Evolutionary conservation across 2,797 vertebrate genomes (phyloP), one percentile per base, ranked within the genome.

Genomic region (Catostomus latipinnis): DNA sequence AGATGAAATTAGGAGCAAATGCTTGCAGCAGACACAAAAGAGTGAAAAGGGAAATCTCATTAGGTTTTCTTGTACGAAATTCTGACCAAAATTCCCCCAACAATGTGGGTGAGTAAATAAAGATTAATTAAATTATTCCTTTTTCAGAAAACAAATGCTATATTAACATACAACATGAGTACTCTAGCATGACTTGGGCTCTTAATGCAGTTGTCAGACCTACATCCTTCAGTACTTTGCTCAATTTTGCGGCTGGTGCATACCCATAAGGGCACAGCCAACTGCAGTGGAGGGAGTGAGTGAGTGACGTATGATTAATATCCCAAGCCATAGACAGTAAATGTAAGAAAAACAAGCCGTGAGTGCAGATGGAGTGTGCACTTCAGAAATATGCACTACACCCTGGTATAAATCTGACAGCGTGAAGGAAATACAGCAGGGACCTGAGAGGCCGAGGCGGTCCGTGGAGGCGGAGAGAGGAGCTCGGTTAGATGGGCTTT

Each of bases 351-450:
- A 83, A 81, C 46, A 67, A 75, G 61, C 82, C 56, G 34, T 76
- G 57, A 82, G 68, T 75, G 81, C 76, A 69, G 81, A 81, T 71
- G 58, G 66, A 76, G 82, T 75, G 77, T 61, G 56, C 72, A 81
- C 77, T 78, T 82, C 80, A 80, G 81, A 86, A 84, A 86, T 80
- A 86, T 78, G 71, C 56, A 63, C 82, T 77, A 66, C 73, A 67
- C 58, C 56, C 71, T 62, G 45, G 68, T 76, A 84, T 83, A 86
- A 86, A 84, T 81, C 83, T 79, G 74, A 71, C 78, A 46, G 56
- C 45, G 12, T 81, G 82, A 86, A 80, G 70, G 81, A 84, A 86
- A 86, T 83, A 80, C 69, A 46, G 79, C 76, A 34, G 74, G 71
- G 74, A 82, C 67, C 76, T 60, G 72, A 65, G 78, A 84, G 82